Evolutionary conservation across 2,797 vertebrate genomes (phyloP).

Genomic region (Parauchenoglanis punctatus): DNA sequence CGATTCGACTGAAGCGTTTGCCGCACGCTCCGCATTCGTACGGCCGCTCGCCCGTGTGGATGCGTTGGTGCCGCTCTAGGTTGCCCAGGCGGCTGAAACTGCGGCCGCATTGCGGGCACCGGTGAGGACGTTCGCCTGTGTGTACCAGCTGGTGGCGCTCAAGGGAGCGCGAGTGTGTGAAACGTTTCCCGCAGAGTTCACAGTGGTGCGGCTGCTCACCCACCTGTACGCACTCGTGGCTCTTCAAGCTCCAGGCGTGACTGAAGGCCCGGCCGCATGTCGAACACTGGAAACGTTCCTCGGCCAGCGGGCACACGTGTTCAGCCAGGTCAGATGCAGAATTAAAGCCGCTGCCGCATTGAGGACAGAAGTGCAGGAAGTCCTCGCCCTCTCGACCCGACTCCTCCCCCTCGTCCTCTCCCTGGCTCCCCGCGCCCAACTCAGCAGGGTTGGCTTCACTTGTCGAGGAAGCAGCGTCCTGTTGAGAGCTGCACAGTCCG

Average conservation of each 20-base stretch:
- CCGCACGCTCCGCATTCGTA: slow-evolving; percentile 90
- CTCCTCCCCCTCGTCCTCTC: slow-evolving; percentile 61
- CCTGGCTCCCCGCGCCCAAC: slow-evolving; percentile 70
- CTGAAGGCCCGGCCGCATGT: slow-evolving; percentile 89
- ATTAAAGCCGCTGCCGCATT: slow-evolving; percentile 76
- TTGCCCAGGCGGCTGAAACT: slow-evolving; percentile 95
- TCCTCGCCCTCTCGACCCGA: slow-evolving; percentile 58
- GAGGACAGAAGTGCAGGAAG: slow-evolving; percentile 76
- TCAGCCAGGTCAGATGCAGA: slow-evolving; percentile 73
- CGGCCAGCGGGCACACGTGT: slow-evolving; percentile 77
- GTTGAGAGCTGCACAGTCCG: slow-evolving; percentile 73
- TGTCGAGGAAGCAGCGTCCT: slow-evolving; percentile 59
- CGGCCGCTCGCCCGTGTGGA: slow-evolving; percentile 88
- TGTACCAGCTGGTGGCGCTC: slow-evolving; percentile 97
- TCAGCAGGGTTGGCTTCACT: slow-evolving; percentile 64
- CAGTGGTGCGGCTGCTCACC: slow-evolving; percentile 92
- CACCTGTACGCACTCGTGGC: slow-evolving; percentile 88
- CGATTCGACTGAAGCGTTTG: slow-evolving; percentile 88
- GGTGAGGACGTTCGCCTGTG: slow-evolving; percentile 87
- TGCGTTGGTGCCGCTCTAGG: slow-evolving; percentile 92
- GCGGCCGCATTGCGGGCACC: slow-evolving; percentile 91
- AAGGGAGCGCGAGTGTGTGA: slow-evolving; percentile 92
- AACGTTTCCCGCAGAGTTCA: slow-evolving; percentile 91
- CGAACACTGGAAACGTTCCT: slow-evolving; percentile 87
- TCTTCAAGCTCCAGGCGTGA: slow-evolving; percentile 91